Base-by-base conservation (phyloP, 2,888 invertebrate species). In the Trachelus stipa region DNA sequence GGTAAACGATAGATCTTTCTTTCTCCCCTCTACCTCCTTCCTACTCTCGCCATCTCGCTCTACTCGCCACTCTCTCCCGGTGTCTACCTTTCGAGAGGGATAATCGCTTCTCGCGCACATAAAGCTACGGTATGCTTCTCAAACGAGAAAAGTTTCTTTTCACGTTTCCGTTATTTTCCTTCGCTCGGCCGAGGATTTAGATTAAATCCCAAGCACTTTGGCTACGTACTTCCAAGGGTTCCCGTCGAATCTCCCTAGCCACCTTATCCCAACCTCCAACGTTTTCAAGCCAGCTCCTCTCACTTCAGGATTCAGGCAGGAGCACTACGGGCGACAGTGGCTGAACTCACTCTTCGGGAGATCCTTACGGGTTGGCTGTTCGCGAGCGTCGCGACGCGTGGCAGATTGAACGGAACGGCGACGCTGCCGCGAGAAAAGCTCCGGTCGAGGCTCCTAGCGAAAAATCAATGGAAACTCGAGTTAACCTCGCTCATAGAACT, bases 111-210 rank as follows among this genome's bases (percentile, higher is more conserved):
- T 68, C 73, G 73, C 68, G 37, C 68, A 68, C 40, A 73, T 73
- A 79, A 69, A 73, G 76, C 73, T 76, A 34, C 73, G 76, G 73
- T 56, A 76, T 71, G 56, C 76, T 81, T 80, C 79, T 81, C 82
- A 84, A 87, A 86, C 85, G 86, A 87, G 86, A 87, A 87, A 87
- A 87, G 82, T 87, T 86, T 86, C 80, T 78, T 82, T 78, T 76
- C 79, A 75, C 80, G 82, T 83, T 83, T 82, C 81, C 82, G 81
- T 82, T 85, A 85, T 84, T 85, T 87, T 84, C 81, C 82, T 79
- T 75, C 75, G 80, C 80, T 68, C 73, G 33, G 33, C 69, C 73
- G 69, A 69, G 76, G 76, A 79, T 76, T 76, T 79, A 77, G 76
- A 37, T 76, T 76, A 76, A 73, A 73, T 74, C 77, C 69, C 77